Conservation (phyloP, 1,140 invertebrate species). For the Drosophila melanogaster region Release_6_plus_ISO1_MT NC_004354.4:3873001-3873500, state of each 20-base stretch:
- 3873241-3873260: conserved; percentile 13
- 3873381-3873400: neutral
- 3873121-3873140: conserved; percentile 61
- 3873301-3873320: too few relatives aligned
- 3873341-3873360: neutral
- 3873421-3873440: conserved; percentile 25
- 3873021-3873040: conserved; percentile 18
- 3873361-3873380: conserved; percentile 1
- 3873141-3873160: conserved; percentile 42
- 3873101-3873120: conserved; percentile 70
- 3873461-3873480: conserved; percentile 29
- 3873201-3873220: conserved; percentile 5
- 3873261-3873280: conserved; percentile 2
- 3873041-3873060: conserved; percentile 9
- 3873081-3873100: conserved; percentile 31
- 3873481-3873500: conserved; percentile 6
- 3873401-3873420: neutral
- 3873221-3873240: neutral
- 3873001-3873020: neutral
- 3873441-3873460: conserved; percentile 37
- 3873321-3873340: neutral
- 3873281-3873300: neutral
- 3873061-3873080: conserved; percentile 3
- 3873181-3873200: conserved; percentile 8
- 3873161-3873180: conserved; percentile 69